Percentiles rank a stretch among this genome's conserved stretches.
phyloP scores from a whole-genome alignment of 2,797 vertebrate species.

The Enteromius viviparus region DNA sequence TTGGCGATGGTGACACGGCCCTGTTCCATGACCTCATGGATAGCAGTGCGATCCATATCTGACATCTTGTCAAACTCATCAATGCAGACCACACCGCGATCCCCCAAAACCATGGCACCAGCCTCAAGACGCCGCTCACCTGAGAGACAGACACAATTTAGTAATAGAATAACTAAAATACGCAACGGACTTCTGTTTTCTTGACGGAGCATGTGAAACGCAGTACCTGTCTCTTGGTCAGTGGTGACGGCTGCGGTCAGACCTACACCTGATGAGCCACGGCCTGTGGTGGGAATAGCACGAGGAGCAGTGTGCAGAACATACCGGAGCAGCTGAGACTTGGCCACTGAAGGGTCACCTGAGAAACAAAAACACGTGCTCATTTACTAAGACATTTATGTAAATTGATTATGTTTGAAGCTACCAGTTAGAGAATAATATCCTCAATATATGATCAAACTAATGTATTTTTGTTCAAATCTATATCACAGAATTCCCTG shows the following conservation, averaged over 20 bases:
- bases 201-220: not conserved
- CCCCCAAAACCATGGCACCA: slow-evolving; percentile 94
- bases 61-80: slow-evolving; percentile 99
- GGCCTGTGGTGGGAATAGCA: slow-evolving; percentile 92
- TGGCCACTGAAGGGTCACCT: slow-evolving; percentile 97
- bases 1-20: slow-evolving; percentile 96
- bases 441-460: no score
- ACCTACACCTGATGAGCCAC: slow-evolving; percentile 93
- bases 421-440: not conserved
- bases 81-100: slow-evolving; percentile 95
- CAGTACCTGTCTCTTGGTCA: slow-evolving; percentile 93
- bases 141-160: slow-evolving; percentile 53
- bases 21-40: slow-evolving; percentile 99
- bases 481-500: not conserved
- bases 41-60: slow-evolving; percentile 95
- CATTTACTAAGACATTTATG: not conserved
- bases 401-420: not conserved
- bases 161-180: not conserved
- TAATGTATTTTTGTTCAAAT: not conserved
- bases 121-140: slow-evolving; percentile 94
- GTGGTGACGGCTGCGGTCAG: slow-evolving; percentile 95
- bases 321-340: slow-evolving; percentile 94
- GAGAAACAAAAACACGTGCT: slow-evolving; percentile 3
- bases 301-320: slow-evolving; percentile 91
- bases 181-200: not conserved